phyloP scores from a whole-genome alignment of 2,113 vertebrate species.

The Micromys minutus region DNA sequence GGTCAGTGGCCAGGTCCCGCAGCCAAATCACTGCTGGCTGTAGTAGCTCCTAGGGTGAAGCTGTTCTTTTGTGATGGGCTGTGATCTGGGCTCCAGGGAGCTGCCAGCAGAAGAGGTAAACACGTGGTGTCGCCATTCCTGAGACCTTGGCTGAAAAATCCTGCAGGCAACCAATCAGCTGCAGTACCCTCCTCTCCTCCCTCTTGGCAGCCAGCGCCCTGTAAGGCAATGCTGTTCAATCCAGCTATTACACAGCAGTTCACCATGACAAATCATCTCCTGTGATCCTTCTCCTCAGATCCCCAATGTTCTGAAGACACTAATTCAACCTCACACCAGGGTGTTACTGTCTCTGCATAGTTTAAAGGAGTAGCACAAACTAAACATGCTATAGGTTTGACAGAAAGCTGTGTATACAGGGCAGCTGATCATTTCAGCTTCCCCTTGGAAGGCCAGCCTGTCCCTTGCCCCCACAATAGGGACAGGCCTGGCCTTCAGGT shows the following conservation, averaged over 20 bases:
- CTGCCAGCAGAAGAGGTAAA: constrained; percentile 51
- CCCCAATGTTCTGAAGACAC: background rate
- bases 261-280: background rate
- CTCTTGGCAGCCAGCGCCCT: background rate
- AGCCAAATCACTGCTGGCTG: too few relatives aligned
- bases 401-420: background rate
- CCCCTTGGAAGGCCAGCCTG: background rate
- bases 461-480: background rate
- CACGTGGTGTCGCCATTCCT: constrained; percentile 44
- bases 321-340: background rate
- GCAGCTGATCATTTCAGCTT: background rate
- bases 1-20: background rate
- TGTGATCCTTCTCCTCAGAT: background rate
- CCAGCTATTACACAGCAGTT: background rate
- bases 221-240: background rate
- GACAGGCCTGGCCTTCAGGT: background rate
- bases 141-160: constrained; percentile 32
- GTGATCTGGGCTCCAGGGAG: background rate
- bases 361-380: background rate
- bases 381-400: background rate
- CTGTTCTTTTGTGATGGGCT: background rate
- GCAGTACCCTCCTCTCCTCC: background rate
- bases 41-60: background rate
- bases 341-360: background rate
- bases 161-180: background rate